A percentile compares a stretch with the other conserved stretches of the same genome.
These are phyloP conservation scores for Psix sp. DNA, from an alignment of 1,140 invertebrate genomes.

Conservation along the genomic window DNA sequence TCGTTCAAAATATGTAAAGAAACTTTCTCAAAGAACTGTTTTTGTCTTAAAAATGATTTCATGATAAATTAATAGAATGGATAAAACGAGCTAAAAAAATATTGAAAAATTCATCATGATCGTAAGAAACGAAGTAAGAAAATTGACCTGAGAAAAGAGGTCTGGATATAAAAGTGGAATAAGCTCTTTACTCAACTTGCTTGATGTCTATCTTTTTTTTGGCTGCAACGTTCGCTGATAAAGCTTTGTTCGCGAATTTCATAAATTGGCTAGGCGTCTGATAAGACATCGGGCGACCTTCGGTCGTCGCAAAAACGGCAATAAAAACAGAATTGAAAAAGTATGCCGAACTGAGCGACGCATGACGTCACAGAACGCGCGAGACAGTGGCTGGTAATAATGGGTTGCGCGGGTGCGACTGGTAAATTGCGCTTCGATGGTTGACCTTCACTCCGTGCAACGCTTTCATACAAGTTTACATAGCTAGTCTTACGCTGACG, in stretches of 20 bases:
- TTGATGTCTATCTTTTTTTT: constrained; percentile 1
- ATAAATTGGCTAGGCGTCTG: constrained; percentile 52
- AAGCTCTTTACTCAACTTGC: constrained; percentile 2
- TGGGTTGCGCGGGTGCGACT: constrained; percentile 45
- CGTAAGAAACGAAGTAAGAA: too few relatives aligned
- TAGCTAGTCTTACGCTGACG: constrained; percentile 16
- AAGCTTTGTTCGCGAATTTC: constrained; percentile 9
- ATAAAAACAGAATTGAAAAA: constrained; percentile 1
- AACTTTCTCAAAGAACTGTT: too few relatives aligned
- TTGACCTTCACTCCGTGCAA: constrained; percentile 68
- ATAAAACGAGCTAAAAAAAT: too few relatives aligned
- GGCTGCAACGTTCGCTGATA: constrained; percentile 12
- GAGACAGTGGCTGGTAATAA: constrained; percentile 55
- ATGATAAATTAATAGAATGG: too few relatives aligned
- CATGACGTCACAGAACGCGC: constrained; percentile 32
- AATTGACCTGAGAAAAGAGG: too few relatives aligned
- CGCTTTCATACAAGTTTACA: constrained; percentile 49
- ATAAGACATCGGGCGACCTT: constrained; percentile 69
- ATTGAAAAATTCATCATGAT: too few relatives aligned
- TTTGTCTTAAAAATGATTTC: too few relatives aligned
- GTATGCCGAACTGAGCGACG: not conserved
- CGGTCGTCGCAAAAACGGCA: constrained; percentile 4
- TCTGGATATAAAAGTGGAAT: not conserved
- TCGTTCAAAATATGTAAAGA: too few relatives aligned
- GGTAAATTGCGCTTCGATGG: constrained; percentile 65